Evolutionary conservation across 1,140 invertebrate genomes (phyloP).

Genomic region (Lanistes nyassanus): DNA sequence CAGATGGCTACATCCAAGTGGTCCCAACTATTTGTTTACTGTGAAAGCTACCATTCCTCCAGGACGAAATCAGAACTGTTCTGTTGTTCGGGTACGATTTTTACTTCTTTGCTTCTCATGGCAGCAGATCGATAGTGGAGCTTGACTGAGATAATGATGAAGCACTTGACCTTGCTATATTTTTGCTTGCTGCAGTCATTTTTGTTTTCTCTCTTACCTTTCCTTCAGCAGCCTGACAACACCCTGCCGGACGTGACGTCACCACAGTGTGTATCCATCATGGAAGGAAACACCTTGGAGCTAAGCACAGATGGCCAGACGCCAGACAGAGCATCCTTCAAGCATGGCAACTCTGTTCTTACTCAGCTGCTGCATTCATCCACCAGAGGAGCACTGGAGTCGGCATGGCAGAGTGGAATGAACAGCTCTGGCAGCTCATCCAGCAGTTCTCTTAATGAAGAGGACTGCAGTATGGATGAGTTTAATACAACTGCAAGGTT

Average conservation of each 20-base stretch:
- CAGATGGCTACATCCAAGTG: constrained; percentile 52
- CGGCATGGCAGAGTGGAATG: constrained; percentile 34
- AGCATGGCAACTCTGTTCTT: neutral
- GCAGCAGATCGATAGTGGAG: too few species aligned
- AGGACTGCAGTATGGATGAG: constrained; percentile 21
- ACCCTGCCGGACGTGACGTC: neutral
- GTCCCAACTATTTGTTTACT: constrained; percentile 22
- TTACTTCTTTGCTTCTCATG: too few species aligned
- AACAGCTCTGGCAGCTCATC: constrained; percentile 22
- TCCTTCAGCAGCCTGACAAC: neutral
- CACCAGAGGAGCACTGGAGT: constrained; percentile 17
- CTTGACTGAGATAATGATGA: too few species aligned
- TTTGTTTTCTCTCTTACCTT: too few species aligned
- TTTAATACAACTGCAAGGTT: constrained; percentile 18
- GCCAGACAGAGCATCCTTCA: neutral
- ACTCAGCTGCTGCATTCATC: neutral
- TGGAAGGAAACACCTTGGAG: neutral
- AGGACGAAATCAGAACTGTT: neutral
- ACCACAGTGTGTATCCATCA: neutral
- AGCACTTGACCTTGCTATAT: too few species aligned
- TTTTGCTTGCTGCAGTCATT: too few species aligned
- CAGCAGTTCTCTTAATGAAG: constrained; percentile 17
- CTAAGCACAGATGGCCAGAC: constrained; percentile 10
- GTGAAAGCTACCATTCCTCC: constrained; percentile 15
- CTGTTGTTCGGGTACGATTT: too few species aligned